Conservation (phyloP, 92 coral and sea anemone genomes). For the Pocillopora grandis region DNA sequence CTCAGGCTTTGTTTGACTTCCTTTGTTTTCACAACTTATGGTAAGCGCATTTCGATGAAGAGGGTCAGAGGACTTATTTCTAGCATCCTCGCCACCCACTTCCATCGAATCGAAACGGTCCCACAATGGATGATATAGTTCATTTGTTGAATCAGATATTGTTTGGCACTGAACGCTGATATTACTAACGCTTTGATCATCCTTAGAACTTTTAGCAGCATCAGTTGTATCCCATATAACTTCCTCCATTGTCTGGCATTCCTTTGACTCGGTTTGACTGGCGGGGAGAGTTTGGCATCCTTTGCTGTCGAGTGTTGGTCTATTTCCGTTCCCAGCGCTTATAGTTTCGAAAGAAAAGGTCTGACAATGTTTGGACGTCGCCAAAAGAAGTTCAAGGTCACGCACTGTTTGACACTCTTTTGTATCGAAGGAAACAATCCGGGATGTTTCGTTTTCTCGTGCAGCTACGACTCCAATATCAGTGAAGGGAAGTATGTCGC, state of each 20-base stretch:
- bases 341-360: background rate
- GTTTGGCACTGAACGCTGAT: constrained; percentile 17
- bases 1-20: constrained; percentile 25
- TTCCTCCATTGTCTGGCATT: constrained; percentile 7
- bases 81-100: background rate
- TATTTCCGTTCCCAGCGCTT: background rate
- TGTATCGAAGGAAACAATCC: background rate
- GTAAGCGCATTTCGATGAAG: no score
- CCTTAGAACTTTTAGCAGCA: background rate
- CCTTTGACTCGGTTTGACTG: background rate
- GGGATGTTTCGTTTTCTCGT: background rate
- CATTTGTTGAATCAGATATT: background rate
- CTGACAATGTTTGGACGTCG: constrained; percentile 30
- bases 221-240: background rate
- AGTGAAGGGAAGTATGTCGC: constrained; percentile 11
- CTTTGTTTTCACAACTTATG: background rate
- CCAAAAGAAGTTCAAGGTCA: background rate
- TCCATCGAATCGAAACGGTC: background rate
- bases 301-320: constrained; percentile 6
- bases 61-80: background rate
- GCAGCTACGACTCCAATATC: background rate
- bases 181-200: background rate
- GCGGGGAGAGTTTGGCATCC: constrained; percentile 9
- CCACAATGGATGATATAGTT: background rate
- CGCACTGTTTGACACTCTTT: constrained; percentile 31